Evolutionary conservation across 2,113 vertebrate species (phyloP).

Genomic region (Sarotherodon lohbergeri): DNA sequence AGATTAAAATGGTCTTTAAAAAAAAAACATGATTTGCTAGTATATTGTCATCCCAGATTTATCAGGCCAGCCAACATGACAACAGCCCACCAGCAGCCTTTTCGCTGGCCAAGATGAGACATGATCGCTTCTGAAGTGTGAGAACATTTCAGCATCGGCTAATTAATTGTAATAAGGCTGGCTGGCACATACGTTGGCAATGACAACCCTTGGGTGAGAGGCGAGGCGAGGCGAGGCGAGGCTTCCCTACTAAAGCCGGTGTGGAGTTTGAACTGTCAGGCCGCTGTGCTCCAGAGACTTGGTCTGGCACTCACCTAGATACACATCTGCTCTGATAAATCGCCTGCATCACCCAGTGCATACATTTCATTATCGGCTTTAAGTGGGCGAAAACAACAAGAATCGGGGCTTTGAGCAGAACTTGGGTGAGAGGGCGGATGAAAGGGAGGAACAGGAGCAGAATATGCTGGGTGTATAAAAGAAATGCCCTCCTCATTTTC

Average conservation of each 20-base stretch:
- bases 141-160: constrained; percentile 62
- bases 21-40: not conserved
- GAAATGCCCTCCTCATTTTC: not conserved
- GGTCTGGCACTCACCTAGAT: constrained; percentile 67
- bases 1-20: not conserved
- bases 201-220: constrained; percentile 49
- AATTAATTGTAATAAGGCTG: constrained; percentile 72
- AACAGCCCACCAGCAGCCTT: constrained; percentile 45
- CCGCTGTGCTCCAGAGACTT: constrained; percentile 61
- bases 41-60: constrained; percentile 49
- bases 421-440: not conserved
- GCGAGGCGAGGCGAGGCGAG: constrained; percentile 33
- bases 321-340: constrained; percentile 94
- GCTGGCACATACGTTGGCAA: constrained; percentile 31
- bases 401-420: constrained; percentile 70
- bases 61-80: constrained; percentile 41
- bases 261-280: constrained; percentile 33
- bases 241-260: constrained; percentile 3
- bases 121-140: constrained; percentile 59
- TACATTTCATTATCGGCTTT: constrained; percentile 90
- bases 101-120: constrained; percentile 42
- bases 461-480: not conserved
- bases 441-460: not conserved
- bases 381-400: constrained; percentile 87
- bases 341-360: constrained; percentile 79